Conservation (phyloP, 2,888 invertebrate genomes). For the Nemapogon koenigi region DNA sequence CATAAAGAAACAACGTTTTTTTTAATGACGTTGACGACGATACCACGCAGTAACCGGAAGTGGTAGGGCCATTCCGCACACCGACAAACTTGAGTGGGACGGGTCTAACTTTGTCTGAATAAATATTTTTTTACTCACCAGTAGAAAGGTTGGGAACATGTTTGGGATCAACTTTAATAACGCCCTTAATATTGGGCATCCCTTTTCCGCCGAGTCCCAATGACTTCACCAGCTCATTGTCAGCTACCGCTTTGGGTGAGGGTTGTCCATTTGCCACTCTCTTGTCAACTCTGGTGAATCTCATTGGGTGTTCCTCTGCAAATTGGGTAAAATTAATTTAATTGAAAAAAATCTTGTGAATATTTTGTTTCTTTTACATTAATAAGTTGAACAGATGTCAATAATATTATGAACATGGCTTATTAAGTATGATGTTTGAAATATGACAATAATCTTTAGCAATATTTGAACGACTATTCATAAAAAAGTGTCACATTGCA, state of each 20-base stretch:
- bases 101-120: too few species aligned
- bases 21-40: too few species aligned
- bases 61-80: too few species aligned
- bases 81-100: too few species aligned
- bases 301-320: slow-evolving; percentile 7
- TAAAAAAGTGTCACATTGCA: too few species aligned
- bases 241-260: slow-evolving; percentile 49
- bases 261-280: slow-evolving; percentile 56
- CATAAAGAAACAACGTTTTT: too few species aligned
- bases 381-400: too few species aligned
- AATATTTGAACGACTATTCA: too few species aligned
- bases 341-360: background rate
- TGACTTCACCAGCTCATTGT: slow-evolving; percentile 60
- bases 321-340: background rate
- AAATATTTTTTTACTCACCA: slow-evolving; percentile 46
- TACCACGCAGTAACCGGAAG: too few species aligned
- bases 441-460: too few species aligned
- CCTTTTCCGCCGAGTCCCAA: slow-evolving; percentile 57
- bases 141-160: slow-evolving; percentile 69
- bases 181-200: slow-evolving; percentile 69
- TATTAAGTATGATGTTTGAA: too few species aligned
- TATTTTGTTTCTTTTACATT: background rate
- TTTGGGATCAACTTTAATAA: slow-evolving; percentile 77
- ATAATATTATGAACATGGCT: too few species aligned
- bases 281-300: background rate